These are phyloP conservation scores for Porphyrio hochstetteri DNA, from an alignment of 2,113 vertebrate genomes.

Conservation along the genomic window DNA sequence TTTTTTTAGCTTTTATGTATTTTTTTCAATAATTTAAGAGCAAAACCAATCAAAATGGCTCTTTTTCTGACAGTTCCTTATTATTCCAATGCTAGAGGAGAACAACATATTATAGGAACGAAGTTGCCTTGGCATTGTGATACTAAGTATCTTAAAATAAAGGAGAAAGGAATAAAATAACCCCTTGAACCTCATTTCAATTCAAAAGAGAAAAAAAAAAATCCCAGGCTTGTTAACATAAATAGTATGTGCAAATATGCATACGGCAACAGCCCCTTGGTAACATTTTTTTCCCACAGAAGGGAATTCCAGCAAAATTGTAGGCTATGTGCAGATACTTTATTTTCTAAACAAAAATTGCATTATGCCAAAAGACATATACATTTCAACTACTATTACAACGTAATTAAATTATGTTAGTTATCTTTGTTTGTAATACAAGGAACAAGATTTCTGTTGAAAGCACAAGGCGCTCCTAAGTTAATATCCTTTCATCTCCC, in stretches of 20 bases:
- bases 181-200: conserved; percentile 9
- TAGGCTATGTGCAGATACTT: conserved; percentile 26
- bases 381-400: conserved; percentile 47
- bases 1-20: background rate
- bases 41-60: conserved; percentile 1
- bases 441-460: conserved; percentile 40
- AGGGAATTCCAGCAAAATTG: conserved; percentile 56
- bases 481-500: conserved; percentile 68
- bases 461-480: conserved; percentile 47
- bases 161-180: conserved; percentile 24
- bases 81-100: background rate
- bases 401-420: conserved; percentile 52
- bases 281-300: conserved; percentile 58
- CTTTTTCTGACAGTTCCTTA: background rate
- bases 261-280: conserved; percentile 55
- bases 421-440: conserved; percentile 56
- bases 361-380: conserved; percentile 54
- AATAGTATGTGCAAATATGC: conserved; percentile 56
- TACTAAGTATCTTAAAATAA: conserved; percentile 3
- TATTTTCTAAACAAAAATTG: conserved; percentile 69
- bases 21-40: conserved; percentile 30
- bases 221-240: conserved; percentile 49
- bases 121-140: background rate
- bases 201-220: conserved; percentile 25
- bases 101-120: background rate